phyloP scores from a whole-genome alignment of 2,888 invertebrate genomes.

The Netelia melanura region DNA sequence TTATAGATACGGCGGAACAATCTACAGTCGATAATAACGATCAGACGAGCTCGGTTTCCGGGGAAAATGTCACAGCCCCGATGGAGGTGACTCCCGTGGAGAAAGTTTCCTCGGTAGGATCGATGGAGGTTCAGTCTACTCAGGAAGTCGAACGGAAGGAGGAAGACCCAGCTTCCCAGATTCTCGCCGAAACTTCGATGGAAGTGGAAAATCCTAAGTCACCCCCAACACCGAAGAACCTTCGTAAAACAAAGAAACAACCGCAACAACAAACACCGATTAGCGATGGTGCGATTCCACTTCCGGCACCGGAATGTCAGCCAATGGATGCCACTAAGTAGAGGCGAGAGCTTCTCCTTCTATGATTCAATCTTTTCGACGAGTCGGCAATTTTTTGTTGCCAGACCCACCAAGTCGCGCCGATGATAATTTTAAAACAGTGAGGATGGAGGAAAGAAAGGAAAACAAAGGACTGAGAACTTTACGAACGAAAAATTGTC shows the following conservation, averaged over 20 bases:
- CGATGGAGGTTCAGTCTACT: constrained; percentile 60
- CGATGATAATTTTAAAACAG: not conserved
- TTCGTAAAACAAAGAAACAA: constrained; percentile 79
- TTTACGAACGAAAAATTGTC: constrained; percentile 2
- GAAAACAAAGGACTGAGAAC: not conserved
- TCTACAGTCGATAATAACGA: constrained; percentile 10
- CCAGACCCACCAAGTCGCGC: not conserved
- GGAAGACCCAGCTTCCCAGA: constrained; percentile 57
- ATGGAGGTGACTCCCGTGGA: constrained; percentile 27
- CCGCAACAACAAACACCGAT: constrained; percentile 72
- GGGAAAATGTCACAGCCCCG: constrained; percentile 3
- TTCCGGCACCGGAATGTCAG: constrained; percentile 78
- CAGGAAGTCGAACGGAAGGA: constrained; percentile 62
- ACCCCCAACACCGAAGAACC: constrained; percentile 77
- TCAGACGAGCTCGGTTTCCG: constrained; percentile 2
- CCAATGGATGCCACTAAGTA: constrained; percentile 59
- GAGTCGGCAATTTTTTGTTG: constrained; percentile 3
- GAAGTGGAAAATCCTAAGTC: constrained; percentile 68
- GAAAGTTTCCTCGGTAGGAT: constrained; percentile 47
- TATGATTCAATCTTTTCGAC: constrained; percentile 14
- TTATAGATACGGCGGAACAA: not conserved
- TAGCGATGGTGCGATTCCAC: constrained; percentile 80
- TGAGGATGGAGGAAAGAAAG: not conserved
- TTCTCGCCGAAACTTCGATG: constrained; percentile 49
- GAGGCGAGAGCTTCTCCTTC: constrained; percentile 1